Evolutionary conservation across 2,113 vertebrate genomes (phyloP).

Genomic region (Syngnathus scovelli): DNA sequence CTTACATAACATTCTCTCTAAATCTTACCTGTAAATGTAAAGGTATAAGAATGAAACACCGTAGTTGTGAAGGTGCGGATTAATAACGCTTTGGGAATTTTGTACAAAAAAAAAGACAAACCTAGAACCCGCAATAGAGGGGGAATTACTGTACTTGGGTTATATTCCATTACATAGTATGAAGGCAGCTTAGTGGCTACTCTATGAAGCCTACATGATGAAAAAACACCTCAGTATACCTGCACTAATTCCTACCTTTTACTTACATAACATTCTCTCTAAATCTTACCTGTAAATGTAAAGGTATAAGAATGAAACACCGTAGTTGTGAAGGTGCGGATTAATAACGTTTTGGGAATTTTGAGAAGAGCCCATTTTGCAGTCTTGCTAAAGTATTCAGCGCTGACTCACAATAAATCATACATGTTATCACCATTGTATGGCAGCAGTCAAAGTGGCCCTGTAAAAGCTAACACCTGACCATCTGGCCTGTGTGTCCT

Average conservation of each 20-base stretch:
- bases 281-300: not conserved
- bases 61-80: not conserved
- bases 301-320: not conserved
- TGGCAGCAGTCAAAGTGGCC: conserved; percentile 34
- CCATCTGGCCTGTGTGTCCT: conserved; percentile 58
- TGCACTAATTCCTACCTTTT: not conserved
- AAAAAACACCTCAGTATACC: not conserved
- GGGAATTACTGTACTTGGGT: no score
- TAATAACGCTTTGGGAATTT: conserved; percentile 1
- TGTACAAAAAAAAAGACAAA: not conserved
- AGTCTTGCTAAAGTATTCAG: conserved; percentile 6
- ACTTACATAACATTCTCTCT: conserved; percentile 3
- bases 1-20: conserved; percentile 1
- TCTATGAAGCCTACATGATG: not conserved
- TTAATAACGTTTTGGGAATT: not conserved
- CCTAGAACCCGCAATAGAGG: no score
- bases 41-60: not conserved
- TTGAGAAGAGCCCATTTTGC: conserved; percentile 4
- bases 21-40: conserved; percentile 1
- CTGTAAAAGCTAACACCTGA: conserved; percentile 44
- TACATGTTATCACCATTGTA: conserved; percentile 43
- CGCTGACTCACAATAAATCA: conserved; percentile 34
- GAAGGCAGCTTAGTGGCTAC: conserved; percentile 15
- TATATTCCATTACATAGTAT: conserved; percentile 29
- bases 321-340: not conserved